phyloP scores from a whole-genome alignment of 2,797 vertebrate species.

The Aphelocoma californica region DNA sequence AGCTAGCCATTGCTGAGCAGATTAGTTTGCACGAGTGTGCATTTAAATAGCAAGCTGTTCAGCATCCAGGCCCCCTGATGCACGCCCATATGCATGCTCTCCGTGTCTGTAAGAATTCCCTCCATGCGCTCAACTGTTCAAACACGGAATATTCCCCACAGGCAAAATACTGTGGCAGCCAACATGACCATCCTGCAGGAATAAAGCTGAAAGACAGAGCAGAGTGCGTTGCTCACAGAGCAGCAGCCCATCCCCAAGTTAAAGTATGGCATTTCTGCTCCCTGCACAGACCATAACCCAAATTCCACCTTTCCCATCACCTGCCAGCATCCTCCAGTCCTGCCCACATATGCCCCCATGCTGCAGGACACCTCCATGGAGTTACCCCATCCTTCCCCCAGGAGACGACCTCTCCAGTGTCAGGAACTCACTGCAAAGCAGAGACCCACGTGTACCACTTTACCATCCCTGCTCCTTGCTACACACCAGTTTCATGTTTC shows the following conservation, averaged over 20 bases:
- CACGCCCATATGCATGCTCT: not conserved
- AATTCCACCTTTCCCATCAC: not conserved
- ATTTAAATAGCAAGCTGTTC: constrained; percentile 50
- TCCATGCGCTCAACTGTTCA: not conserved
- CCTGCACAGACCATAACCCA: not conserved
- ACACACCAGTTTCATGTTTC: not conserved
- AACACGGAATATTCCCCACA: not conserved
- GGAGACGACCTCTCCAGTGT: not conserved
- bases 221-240: not conserved
- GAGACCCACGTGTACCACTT: not conserved
- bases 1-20: constrained; percentile 17
- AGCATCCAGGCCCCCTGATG: constrained; percentile 33
- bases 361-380: not conserved
- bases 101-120: not conserved
- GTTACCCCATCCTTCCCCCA: not conserved
- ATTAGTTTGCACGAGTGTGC: constrained; percentile 34
- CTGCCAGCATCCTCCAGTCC: not conserved
- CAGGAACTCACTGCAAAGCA: not conserved
- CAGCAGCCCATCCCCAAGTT: not conserved
- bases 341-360: not conserved
- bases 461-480: not conserved
- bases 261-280: not conserved
- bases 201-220: not conserved
- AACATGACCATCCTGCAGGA: not conserved
- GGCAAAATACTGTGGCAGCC: not conserved